A percentile compares a stretch with the other conserved stretches of the same genome.
Evolutionary conservation across 2,888 invertebrate genomes (phyloP).

Genomic region (Dexiosoma caninum): DNA sequence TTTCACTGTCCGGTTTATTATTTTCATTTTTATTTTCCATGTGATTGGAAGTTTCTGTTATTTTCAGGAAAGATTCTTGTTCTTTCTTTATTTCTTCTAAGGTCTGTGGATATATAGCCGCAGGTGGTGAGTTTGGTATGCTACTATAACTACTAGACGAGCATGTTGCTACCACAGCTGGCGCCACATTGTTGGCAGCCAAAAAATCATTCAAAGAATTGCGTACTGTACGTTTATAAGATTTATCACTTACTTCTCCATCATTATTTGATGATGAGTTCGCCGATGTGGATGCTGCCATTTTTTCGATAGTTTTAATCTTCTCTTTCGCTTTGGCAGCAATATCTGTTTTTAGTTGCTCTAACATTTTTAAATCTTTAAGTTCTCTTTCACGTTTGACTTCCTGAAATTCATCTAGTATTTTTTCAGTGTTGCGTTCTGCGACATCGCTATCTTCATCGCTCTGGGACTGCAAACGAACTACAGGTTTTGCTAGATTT

Average conservation of each 20-base stretch:
- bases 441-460: constrained; percentile 80
- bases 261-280: constrained; percentile 35
- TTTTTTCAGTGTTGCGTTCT: constrained; percentile 78
- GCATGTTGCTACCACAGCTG: constrained; percentile 70
- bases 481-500: constrained; percentile 77
- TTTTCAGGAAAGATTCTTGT: constrained; percentile 40
- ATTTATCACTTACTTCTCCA: constrained; percentile 72
- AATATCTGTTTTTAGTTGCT: constrained; percentile 82
- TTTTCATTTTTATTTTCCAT: constrained; percentile 29
- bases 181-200: constrained; percentile 74
- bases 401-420: constrained; percentile 78
- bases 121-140: constrained; percentile 44
- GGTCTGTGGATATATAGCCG: constrained; percentile 68
- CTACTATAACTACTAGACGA: constrained; percentile 25
- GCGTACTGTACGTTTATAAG: constrained; percentile 72
- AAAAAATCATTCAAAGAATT: constrained; percentile 78
- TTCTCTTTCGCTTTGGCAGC: constrained; percentile 86
- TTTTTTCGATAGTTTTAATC: constrained; percentile 80
- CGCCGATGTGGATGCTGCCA: constrained; percentile 67
- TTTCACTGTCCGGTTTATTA: constrained; percentile 65
- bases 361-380: constrained; percentile 84
- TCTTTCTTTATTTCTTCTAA: constrained; percentile 65
- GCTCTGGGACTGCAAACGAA: constrained; percentile 81
- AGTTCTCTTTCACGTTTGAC: constrained; percentile 81
- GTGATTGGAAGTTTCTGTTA: constrained; percentile 23